Percentiles rank a stretch among this genome's conserved stretches.
Conservation (phyloP, 30 jellyfish, hydroid and myxozoan genomes). For the Aurelia sp. region DNA sequence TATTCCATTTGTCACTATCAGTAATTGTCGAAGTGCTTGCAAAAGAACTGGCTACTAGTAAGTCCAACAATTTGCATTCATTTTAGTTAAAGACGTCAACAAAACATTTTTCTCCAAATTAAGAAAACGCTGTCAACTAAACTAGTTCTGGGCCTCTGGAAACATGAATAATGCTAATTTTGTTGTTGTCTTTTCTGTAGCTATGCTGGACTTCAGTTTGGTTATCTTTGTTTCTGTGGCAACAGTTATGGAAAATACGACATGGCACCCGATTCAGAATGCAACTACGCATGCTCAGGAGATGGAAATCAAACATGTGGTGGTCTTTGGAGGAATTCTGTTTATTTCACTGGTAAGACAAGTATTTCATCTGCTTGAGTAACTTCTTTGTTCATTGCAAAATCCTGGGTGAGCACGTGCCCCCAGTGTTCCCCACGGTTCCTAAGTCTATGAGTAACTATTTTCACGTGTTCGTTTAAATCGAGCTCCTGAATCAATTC, state of each 20-base stretch:
- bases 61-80: neutral
- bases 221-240: constrained; percentile 98
- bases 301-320: constrained; percentile 91
- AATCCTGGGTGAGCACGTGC: no score
- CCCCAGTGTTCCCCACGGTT: no score
- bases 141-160: no score
- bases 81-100: neutral
- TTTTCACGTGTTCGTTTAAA: no score
- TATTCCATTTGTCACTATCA: constrained; percentile 93
- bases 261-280: constrained; percentile 94
- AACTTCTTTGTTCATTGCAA: no score
- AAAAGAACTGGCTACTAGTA: constrained; percentile 96
- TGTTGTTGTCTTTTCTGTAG: constrained; percentile 27
- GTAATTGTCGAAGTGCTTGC: constrained; percentile 94
- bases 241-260: constrained; percentile 93
- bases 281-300: constrained; percentile 97
- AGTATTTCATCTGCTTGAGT: neutral
- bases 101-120: no score
- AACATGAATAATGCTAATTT: no score
- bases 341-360: constrained; percentile 81
- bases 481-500: no score
- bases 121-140: no score
- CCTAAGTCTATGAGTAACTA: no score
- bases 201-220: constrained; percentile 99
- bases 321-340: constrained; percentile 96